Base-by-base conservation (phyloP, 1,140 invertebrate species). In the Drosophila sp. region DNA sequence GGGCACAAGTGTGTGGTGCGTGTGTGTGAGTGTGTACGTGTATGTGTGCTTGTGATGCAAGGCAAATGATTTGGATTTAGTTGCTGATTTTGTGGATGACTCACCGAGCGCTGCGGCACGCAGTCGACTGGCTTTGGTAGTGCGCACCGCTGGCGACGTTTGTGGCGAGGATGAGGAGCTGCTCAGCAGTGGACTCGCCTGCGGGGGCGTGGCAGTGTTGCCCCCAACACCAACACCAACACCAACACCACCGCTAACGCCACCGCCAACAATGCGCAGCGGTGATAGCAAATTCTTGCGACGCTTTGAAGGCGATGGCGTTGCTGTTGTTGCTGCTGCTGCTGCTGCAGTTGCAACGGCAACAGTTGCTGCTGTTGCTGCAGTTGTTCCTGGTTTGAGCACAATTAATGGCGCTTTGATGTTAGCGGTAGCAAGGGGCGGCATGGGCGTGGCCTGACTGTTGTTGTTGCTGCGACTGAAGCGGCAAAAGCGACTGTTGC, bases 41-140 rank as follows among this genome's bases (percentile, higher is more conserved):
- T n/a, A n/a, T n/a, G n/a, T n/a, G n/a, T n/a, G n/a, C n/a, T 18
- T 18, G 13, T 43, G 13, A 16, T 43, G 41, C 41, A 43, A 16
- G 41, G 41, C 7, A 18, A 18, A 43, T 18, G 16, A 18, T 8
- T 38, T 38, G n/a, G 36, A 38, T 8, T 21, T 21, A n/a, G n/a
- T n/a, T n/a, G n/a, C n/a, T 21, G 21, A 21, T 21, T n/a, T 38
- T 38, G 46, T 32, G 46, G 25, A 59, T 18, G 45, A 91, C 90
- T 91, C 90, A 92, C 90, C 84, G 48, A 92, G 90, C 56, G 94
- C 94, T 45, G 94, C 94, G 63, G 94, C 94, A 78, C 95, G 93
- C 56, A 96, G 92, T 72, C 95, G 93, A 58, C 95, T 95, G n/a
- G 95, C 93, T 86, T 94, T 93, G 29, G 95, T 96, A 51, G 95